Evolutionary conservation across 2,888 invertebrate genomes (phyloP).

Genomic region (Hydrotaea cyrtoneurina): DNA sequence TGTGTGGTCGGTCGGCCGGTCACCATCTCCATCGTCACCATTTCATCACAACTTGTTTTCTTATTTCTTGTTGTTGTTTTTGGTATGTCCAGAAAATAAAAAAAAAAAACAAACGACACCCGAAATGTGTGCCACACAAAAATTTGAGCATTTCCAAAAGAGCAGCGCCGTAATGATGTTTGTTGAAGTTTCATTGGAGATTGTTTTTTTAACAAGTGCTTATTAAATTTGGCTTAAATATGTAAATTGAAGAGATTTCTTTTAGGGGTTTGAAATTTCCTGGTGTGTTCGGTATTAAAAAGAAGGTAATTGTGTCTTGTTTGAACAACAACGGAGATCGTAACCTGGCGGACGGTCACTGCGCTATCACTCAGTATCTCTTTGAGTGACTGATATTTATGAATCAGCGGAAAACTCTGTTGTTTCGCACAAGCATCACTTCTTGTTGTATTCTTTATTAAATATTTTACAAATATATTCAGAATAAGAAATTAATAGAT

Average conservation of each 20-base stretch:
- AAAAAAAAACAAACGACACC: background rate
- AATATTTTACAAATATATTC: too few relatives aligned
- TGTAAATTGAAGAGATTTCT: constrained; percentile 58
- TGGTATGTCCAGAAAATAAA: constrained; percentile 13
- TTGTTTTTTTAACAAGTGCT: constrained; percentile 62
- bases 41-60: background rate
- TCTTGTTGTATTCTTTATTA: too few relatives aligned
- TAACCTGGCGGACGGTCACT: background rate
- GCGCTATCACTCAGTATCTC: too few relatives aligned
- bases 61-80: background rate
- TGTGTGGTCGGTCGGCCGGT: constrained; percentile 60
- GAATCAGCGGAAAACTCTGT: too few relatives aligned
- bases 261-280: background rate
- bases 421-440: too few relatives aligned
- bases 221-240: constrained; percentile 64
- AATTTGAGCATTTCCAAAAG: constrained; percentile 10
- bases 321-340: background rate
- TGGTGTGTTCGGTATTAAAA: background rate
- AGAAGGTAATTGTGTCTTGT: constrained; percentile 13
- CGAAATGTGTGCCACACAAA: constrained; percentile 17
- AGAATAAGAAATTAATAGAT: too few relatives aligned
- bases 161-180: constrained; percentile 21
- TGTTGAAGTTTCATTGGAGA: background rate
- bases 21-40: constrained; percentile 18
- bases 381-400: too few relatives aligned